phyloP scores from a whole-genome alignment of 2,113 vertebrate species.

The Sciurus niger region DNA sequence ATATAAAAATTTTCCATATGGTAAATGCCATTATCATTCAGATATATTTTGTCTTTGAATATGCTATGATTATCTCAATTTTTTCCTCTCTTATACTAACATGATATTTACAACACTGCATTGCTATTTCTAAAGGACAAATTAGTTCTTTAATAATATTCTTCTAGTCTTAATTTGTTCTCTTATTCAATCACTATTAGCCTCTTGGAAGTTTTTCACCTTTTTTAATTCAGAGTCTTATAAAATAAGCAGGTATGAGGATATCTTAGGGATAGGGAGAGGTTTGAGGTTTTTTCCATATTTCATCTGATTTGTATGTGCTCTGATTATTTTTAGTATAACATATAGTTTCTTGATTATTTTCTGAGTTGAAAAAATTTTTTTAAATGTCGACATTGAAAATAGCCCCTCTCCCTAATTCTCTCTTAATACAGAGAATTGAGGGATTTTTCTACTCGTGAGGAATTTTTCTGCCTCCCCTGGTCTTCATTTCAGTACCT shows the following conservation, averaged over 20 bases:
- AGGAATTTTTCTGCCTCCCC: not conserved
- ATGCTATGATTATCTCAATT: not conserved
- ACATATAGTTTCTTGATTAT: not conserved
- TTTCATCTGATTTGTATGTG: not conserved
- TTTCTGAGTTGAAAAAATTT: not conserved
- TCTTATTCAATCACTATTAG: not conserved
- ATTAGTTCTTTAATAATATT: not conserved
- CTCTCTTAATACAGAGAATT: not conserved
- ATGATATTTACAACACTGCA: not conserved
- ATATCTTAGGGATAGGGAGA: not conserved
- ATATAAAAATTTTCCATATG: not conserved
- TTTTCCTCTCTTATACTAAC: not conserved
- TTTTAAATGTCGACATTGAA: not conserved
- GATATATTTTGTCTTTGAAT: not conserved
- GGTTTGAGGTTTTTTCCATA: not conserved
- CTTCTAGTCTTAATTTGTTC: not conserved
- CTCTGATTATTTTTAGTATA: not conserved
- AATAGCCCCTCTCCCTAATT: not conserved
- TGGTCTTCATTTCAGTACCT: not conserved
- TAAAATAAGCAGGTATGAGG: not conserved
- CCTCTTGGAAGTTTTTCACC: not conserved
- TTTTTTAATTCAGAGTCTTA: not conserved
- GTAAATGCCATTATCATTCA: not conserved
- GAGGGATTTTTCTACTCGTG: not conserved
- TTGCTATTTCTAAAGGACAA: not conserved